These are phyloP conservation scores for Danio albolineatus DNA, from an alignment of 2,797 vertebrate species.

Conservation along the genomic window DNA sequence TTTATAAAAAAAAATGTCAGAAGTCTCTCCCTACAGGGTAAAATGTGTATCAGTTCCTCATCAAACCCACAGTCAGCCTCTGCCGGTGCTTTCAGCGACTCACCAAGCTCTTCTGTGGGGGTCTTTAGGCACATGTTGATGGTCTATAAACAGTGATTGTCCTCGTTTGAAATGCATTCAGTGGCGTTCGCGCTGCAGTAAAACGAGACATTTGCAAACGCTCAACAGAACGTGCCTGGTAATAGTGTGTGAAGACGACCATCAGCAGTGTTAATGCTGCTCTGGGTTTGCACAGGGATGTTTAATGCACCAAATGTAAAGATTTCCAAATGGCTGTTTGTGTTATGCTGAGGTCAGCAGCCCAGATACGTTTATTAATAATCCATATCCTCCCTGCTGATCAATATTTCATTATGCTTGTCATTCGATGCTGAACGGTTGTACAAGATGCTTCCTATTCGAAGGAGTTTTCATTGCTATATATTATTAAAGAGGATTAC, in stretches of 20 bases:
- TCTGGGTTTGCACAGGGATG: conserved; percentile 21
- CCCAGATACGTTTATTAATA: conserved; percentile 37
- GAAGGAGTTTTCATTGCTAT: neutral
- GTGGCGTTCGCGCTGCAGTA: neutral
- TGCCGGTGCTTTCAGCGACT: neutral
- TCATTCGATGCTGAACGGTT: conserved; percentile 35
- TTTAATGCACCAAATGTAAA: conserved; percentile 36
- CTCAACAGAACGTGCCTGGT: conserved; percentile 3
- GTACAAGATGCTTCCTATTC: neutral
- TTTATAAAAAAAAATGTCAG: too few relatives aligned
- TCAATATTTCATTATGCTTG: conserved; percentile 48
- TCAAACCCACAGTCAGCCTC: conserved; percentile 7
- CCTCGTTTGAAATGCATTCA: conserved; percentile 27
- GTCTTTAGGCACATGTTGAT: conserved; percentile 23
- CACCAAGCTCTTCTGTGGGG: neutral
- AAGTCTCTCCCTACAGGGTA: neutral
- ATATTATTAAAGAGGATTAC: neutral
- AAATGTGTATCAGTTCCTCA: neutral
- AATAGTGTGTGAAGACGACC: conserved; percentile 40
- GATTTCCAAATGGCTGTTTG: conserved; percentile 23
- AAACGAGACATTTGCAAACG: conserved; percentile 17
- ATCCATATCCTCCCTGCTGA: conserved; percentile 35
- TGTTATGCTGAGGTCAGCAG: conserved; percentile 1
- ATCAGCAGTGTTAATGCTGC: conserved; percentile 25
- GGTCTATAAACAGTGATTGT: conserved; percentile 40